Evolutionary conservation across 2,797 vertebrate genomes (phyloP).

Genomic region (Liasis olivaceus): DNA sequence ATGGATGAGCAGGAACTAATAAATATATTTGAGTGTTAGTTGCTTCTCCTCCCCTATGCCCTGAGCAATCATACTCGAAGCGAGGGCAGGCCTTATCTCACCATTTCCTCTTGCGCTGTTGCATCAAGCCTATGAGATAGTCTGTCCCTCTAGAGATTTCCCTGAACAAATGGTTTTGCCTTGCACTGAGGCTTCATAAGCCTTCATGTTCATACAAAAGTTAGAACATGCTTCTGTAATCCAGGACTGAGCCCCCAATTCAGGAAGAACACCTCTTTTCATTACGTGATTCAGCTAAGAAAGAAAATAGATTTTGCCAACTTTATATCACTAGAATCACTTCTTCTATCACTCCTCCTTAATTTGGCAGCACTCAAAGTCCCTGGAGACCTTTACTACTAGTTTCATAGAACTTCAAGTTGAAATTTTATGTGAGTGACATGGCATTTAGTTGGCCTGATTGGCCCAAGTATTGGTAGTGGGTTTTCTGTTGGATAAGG

Average conservation of each 20-base stretch:
- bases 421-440: conserved; percentile 32
- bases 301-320: background rate
- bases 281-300: background rate
- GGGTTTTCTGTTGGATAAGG: accelerated
- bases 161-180: background rate
- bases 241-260: background rate
- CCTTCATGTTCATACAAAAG: background rate
- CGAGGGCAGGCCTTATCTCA: conserved; percentile 7
- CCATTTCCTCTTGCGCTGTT: background rate
- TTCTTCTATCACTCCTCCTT: background rate
- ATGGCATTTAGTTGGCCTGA: conserved; percentile 1
- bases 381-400: conserved; percentile 40
- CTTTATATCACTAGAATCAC: background rate
- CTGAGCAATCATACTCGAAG: conserved; percentile 12
- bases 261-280: accelerated
- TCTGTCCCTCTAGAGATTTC: conserved; percentile 1
- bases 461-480: background rate
- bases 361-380: conserved; percentile 26
- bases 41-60: conserved; percentile 10
- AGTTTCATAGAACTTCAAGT: background rate
- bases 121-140: background rate
- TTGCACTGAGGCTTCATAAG: background rate
- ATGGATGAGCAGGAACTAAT: background rate
- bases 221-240: background rate
- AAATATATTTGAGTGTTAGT: background rate